phyloP scores from a whole-genome alignment of 2,888 invertebrate genomes.

The Habrosyne pyritoides region DNA sequence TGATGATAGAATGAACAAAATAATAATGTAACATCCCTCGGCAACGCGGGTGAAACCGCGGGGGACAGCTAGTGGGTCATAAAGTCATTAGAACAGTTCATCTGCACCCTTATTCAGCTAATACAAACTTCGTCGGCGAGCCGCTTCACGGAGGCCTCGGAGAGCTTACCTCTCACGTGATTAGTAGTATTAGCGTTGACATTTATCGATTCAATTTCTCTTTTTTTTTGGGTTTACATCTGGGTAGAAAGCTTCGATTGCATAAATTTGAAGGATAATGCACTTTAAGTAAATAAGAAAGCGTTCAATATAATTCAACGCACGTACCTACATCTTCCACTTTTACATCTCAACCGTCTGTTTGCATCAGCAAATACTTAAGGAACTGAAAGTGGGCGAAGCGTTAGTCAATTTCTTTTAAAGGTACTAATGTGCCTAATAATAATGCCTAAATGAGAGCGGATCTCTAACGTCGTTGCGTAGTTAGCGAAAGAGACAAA shows the following conservation, averaged over 20 bases:
- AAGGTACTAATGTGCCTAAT: not conserved
- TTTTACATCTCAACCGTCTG: conserved; percentile 1
- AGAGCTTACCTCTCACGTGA: not conserved
- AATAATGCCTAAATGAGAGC: no score
- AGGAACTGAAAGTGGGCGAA: not conserved
- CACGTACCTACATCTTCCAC: conserved; percentile 2
- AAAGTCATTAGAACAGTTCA: no score
- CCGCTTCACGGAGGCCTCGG: no score
- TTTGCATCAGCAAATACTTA: conserved; percentile 2
- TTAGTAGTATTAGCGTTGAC: not conserved
- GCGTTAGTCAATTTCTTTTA: not conserved
- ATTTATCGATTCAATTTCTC: not conserved
- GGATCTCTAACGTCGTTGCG: no score
- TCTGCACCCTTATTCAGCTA: no score
- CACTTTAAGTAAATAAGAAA: not conserved
- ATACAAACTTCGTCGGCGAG: no score
- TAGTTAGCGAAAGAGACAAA: no score
- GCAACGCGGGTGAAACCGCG: no score
- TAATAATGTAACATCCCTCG: no score
- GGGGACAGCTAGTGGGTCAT: no score
- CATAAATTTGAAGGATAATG: not conserved
- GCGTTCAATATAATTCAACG: not conserved
- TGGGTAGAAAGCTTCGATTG: not conserved
- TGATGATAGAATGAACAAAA: no score
- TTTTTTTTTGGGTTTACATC: not conserved